These are phyloP conservation scores for Ceraclea dissimilis DNA, from an alignment of 2,888 invertebrate species.

Conservation along the genomic window DNA sequence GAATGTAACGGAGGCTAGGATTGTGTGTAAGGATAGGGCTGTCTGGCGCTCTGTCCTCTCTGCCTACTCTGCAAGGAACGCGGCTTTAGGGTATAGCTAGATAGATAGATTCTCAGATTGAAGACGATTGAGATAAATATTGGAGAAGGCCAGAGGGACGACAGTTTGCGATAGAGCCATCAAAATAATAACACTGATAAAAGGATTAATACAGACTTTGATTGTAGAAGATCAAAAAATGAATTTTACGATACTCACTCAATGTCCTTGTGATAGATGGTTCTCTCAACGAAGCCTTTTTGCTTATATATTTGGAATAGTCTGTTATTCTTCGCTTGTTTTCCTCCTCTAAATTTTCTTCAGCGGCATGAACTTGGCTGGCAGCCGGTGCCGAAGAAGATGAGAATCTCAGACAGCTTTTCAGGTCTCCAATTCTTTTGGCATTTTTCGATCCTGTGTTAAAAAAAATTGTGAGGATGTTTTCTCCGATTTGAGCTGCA, in stretches of 20 bases:
- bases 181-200: no score
- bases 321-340: slow-evolving; percentile 29
- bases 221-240: no score
- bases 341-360: slow-evolving; percentile 8
- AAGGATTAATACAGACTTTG: no score
- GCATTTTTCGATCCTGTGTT: not conserved
- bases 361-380: not conserved
- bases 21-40: no score
- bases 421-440: not conserved
- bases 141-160: no score
- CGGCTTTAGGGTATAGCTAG: no score
- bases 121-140: no score
- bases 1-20: no score
- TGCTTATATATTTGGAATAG: slow-evolving; percentile 38
- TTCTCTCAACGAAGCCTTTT: slow-evolving; percentile 34
- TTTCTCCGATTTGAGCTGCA: not conserved
- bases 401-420: not conserved
- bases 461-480: not conserved
- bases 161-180: no score
- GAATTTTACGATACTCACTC: slow-evolving; percentile 33
- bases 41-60: no score
- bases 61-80: no score
- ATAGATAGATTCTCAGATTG: no score
- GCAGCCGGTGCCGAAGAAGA: slow-evolving; percentile 9
- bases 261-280: slow-evolving; percentile 40